phyloP scores from a whole-genome alignment of 2,888 invertebrate species.

The Drosophila neotestacea region DNA sequence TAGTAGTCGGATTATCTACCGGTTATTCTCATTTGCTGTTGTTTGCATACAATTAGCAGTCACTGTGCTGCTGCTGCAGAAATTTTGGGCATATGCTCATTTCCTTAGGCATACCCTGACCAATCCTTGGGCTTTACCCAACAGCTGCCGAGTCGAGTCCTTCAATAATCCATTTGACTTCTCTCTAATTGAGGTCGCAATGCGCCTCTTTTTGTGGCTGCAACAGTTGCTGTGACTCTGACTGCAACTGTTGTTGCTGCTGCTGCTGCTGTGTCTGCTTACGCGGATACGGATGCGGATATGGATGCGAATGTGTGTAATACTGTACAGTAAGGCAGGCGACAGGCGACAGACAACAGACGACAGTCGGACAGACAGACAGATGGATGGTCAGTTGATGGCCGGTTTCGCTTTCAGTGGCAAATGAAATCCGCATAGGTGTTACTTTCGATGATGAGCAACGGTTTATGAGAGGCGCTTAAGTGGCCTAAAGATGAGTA shows the following conservation, averaged over 20 bases:
- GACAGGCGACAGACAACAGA: slow-evolving; percentile 8
- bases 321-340: slow-evolving; percentile 10
- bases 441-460: slow-evolving; percentile 36
- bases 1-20: slow-evolving; percentile 8
- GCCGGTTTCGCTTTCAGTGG: slow-evolving; percentile 34
- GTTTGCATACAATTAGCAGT: slow-evolving; percentile 6
- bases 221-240: not conserved
- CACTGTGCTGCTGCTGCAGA: not conserved
- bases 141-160: slow-evolving; percentile 1
- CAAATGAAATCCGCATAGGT: slow-evolving; percentile 26
- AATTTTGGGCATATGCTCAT: slow-evolving; percentile 2
- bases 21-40: not conserved
- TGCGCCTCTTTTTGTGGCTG: slow-evolving; percentile 6
- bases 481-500: slow-evolving; percentile 4
- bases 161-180: slow-evolving; percentile 36
- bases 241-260: not conserved
- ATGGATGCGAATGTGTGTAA: slow-evolving; percentile 18
- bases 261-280: not conserved
- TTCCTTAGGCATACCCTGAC: not conserved
- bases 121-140: slow-evolving; percentile 46
- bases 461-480: slow-evolving; percentile 30
- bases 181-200: slow-evolving; percentile 54
- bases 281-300: slow-evolving; percentile 21
- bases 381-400: not conserved
- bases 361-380: not conserved